Conservation (phyloP, 2,888 invertebrate species). For the Parnassius apollo region DNA sequence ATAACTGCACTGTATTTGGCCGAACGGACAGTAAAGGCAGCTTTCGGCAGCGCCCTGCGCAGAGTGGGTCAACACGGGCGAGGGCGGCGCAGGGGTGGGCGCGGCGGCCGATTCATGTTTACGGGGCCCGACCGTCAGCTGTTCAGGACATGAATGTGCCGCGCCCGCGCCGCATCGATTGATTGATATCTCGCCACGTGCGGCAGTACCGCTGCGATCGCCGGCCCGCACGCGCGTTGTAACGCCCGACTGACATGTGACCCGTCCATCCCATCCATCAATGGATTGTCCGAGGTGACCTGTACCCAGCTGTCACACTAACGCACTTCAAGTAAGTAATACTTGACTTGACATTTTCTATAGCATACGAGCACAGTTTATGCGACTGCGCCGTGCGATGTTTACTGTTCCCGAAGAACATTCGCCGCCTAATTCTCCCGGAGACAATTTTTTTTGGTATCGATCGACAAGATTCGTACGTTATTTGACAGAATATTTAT, state of each 20-base stretch:
- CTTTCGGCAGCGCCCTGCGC: constrained; percentile 35
- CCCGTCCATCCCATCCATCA: constrained; percentile 57
- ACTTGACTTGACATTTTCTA: neutral
- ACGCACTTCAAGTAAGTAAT: constrained; percentile 22
- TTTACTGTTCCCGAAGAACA: constrained; percentile 57
- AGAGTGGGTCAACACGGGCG: constrained; percentile 34
- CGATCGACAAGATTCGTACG: constrained; percentile 50
- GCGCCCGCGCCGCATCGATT: constrained; percentile 76
- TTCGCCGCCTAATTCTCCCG: constrained; percentile 53
- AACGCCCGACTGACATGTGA: constrained; percentile 43
- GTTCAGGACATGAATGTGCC: constrained; percentile 75
- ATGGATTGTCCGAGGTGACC: constrained; percentile 74
- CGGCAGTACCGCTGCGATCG: constrained; percentile 62
- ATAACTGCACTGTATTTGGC: constrained; percentile 23
- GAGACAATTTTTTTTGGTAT: constrained; percentile 49
- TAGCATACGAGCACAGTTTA: constrained; percentile 30
- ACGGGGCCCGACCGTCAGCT: constrained; percentile 76
- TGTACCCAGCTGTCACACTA: constrained; percentile 38
- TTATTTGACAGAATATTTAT: constrained; percentile 54
- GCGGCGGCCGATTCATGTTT: constrained; percentile 73
- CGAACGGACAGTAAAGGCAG: constrained; percentile 23
- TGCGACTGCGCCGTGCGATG: constrained; percentile 65
- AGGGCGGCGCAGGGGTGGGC: constrained; percentile 34
- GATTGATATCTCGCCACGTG: constrained; percentile 68
- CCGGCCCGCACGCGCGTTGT: constrained; percentile 59